Percentiles rank a stretch among this genome's conserved stretches.
Conservation (phyloP, 2,113 vertebrate species). For the Scortum barcoo region DNA sequence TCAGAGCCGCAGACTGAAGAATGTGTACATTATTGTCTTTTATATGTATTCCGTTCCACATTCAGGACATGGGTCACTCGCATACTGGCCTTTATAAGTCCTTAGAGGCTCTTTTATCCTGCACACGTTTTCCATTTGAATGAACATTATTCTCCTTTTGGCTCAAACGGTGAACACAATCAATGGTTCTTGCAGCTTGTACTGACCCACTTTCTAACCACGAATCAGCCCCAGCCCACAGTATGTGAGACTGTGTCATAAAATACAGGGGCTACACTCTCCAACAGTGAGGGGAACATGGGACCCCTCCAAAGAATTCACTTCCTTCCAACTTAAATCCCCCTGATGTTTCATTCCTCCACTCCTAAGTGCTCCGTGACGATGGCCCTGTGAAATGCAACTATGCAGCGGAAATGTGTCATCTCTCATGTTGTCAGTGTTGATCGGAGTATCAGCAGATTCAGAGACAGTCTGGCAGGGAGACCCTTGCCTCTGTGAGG, state of each 20-base stretch:
- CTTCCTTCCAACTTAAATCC: conserved; percentile 72
- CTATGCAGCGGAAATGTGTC: conserved; percentile 69
- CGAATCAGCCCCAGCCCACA: conserved; percentile 44
- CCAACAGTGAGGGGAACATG: conserved; percentile 50
- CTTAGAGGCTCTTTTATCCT: conserved; percentile 52
- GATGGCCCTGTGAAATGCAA: conserved; percentile 57
- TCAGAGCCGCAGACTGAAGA: conserved; percentile 30
- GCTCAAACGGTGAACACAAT: conserved; percentile 37
- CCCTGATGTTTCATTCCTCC: conserved; percentile 62
- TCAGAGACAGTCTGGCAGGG: conserved; percentile 62
- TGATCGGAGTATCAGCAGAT: conserved; percentile 74
- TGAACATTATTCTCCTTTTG: conserved; percentile 56
- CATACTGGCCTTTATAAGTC: conserved; percentile 43
- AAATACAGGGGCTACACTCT: conserved; percentile 53
- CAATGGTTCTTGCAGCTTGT: conserved; percentile 45
- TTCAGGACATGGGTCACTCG: conserved; percentile 34
- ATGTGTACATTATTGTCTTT: conserved; percentile 12
- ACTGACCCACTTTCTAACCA: conserved; percentile 66
- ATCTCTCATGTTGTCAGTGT: conserved; percentile 79
- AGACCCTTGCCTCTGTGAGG: conserved; percentile 54
- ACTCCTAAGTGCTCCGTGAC: conserved; percentile 67
- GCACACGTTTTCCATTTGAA: conserved; percentile 55
- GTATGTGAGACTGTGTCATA: conserved; percentile 41
- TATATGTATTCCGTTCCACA: conserved; percentile 32
- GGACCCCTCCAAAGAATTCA: conserved; percentile 66